A percentile compares a stretch with the other conserved stretches of the same genome.
Evolutionary conservation across 2,888 invertebrate species (phyloP).

Genomic region (Caenorhabditis sp.): DNA sequence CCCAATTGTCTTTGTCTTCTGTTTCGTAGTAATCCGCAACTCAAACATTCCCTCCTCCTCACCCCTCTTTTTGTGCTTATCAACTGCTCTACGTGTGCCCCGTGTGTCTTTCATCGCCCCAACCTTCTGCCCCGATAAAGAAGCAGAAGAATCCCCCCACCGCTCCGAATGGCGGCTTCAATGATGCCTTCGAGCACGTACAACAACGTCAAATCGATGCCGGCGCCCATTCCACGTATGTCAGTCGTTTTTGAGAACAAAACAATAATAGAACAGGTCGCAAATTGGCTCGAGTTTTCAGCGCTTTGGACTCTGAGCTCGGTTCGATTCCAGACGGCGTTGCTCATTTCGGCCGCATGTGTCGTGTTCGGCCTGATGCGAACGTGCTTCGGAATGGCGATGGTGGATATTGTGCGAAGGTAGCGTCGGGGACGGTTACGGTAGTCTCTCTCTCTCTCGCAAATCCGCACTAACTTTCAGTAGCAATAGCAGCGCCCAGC

Average conservation of each 20-base stretch:
- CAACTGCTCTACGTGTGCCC: neutral
- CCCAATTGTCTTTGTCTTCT: slow-evolving; percentile 36
- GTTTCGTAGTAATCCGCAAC: slow-evolving; percentile 49
- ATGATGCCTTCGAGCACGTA: slow-evolving; percentile 38
- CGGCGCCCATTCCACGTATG: slow-evolving; percentile 39
- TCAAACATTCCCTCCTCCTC: slow-evolving; percentile 31
- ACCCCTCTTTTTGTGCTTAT: slow-evolving; percentile 6
- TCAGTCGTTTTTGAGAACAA: too few relatives aligned
- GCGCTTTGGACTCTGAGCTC: slow-evolving; percentile 72
- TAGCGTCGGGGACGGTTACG: slow-evolving; percentile 1
- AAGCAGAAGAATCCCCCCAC: neutral
- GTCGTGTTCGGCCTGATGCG: slow-evolving; percentile 67
- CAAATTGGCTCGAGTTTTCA: slow-evolving; percentile 43
- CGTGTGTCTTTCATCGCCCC: too few relatives aligned
- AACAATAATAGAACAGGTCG: too few relatives aligned
- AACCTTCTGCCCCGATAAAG: slow-evolving; percentile 16
- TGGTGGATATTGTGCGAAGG: slow-evolving; percentile 69
- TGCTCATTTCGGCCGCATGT: slow-evolving; percentile 66
- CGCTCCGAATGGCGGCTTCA: slow-evolving; percentile 25
- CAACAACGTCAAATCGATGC: slow-evolving; percentile 32
- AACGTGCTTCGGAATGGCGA: slow-evolving; percentile 72
- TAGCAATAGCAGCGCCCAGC: slow-evolving; percentile 22
- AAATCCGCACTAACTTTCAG: slow-evolving; percentile 15
- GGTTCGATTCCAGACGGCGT: slow-evolving; percentile 70
- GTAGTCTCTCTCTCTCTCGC: neutral